Percentiles rank a stretch among this genome's conserved stretches.
Evolutionary conservation across 2,113 vertebrate genomes (phyloP).

Genomic region (Grammomys dolichurus): DNA sequence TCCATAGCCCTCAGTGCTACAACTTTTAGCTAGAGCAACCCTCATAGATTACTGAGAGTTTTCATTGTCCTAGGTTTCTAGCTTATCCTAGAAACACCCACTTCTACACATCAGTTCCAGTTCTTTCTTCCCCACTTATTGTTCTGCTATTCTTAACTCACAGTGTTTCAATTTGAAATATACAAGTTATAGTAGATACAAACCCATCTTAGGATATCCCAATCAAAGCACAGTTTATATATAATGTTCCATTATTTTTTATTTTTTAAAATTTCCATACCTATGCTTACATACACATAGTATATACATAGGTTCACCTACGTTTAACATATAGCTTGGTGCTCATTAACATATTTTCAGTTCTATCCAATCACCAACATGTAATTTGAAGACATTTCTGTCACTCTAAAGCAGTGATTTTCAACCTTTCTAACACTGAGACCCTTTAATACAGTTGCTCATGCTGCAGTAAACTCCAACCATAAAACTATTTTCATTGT

Average conservation of each 20-base stretch:
- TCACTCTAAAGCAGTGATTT: not conserved
- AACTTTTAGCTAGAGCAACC: too few species aligned
- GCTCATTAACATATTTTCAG: not conserved
- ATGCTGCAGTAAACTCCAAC: not conserved
- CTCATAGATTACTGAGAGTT: too few species aligned
- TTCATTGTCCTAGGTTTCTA: too few species aligned
- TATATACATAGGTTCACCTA: not conserved
- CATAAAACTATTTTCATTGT: not conserved
- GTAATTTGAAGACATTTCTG: constrained; percentile 6
- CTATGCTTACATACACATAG: not conserved
- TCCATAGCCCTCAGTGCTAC: too few species aligned
- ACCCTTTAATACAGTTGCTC: not conserved
- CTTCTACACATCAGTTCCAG: too few species aligned
- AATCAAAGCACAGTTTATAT: not conserved
- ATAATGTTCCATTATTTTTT: not conserved
- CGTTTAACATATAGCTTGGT: not conserved
- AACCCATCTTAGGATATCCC: not conserved
- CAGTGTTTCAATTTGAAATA: constrained; percentile 38
- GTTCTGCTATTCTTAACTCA: not conserved
- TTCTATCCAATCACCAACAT: not conserved
- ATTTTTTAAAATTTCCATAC: not conserved
- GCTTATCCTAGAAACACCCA: too few species aligned
- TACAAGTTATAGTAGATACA: not conserved
- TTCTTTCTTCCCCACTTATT: too few species aligned
- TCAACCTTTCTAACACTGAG: not conserved